Evolutionary conservation across 2,113 vertebrate genomes (phyloP).

Genomic region (Xenotilapia leptura): DNA sequence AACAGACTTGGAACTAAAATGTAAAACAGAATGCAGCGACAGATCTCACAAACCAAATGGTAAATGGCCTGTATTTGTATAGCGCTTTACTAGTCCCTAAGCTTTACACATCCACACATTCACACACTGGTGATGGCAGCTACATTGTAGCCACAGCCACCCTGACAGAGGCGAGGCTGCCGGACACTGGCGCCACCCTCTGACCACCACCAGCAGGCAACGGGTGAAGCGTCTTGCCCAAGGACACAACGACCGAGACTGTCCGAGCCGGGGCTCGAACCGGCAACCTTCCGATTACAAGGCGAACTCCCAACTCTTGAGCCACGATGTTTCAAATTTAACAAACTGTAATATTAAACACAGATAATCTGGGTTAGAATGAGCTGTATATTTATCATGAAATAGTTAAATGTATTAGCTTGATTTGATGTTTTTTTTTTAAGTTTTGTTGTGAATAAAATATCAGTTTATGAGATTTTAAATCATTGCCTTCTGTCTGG

Average conservation of each 20-base stretch:
- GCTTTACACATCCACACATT: neutral
- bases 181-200: fast-evolving
- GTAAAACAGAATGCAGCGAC: neutral
- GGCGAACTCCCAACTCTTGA: neutral
- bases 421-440: neutral
- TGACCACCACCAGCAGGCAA: neutral
- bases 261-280: fast-evolving
- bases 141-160: neutral
- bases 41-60: neutral
- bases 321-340: neutral
- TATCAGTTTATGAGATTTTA: neutral
- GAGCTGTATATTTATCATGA: neutral
- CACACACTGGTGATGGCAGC: neutral
- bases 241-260: neutral
- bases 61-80: neutral
- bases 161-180: neutral
- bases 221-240: neutral
- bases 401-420: neutral
- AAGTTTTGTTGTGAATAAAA: neutral
- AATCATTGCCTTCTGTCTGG: neutral
- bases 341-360: neutral
- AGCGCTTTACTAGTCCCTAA: neutral
- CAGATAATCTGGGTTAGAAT: neutral
- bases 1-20: neutral
- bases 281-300: fast-evolving